Evolutionary conservation across 1,140 invertebrate species (phyloP).

Genomic region (Tetraneura akinire): DNA sequence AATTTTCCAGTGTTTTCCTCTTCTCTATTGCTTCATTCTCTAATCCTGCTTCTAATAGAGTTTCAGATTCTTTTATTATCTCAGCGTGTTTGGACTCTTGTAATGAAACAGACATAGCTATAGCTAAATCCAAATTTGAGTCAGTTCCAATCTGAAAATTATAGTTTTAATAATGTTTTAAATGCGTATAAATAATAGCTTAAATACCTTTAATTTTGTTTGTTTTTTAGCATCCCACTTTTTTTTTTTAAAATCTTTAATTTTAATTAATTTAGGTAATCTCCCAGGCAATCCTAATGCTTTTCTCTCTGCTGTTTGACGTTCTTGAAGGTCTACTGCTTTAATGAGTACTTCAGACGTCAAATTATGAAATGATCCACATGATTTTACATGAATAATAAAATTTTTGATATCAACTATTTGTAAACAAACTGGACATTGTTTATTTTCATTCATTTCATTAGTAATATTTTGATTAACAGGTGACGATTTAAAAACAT

Average conservation of each 20-base stretch:
- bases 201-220: slow-evolving; percentile 26
- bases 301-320: slow-evolving; percentile 60
- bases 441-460: slow-evolving; percentile 30
- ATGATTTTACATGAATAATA: slow-evolving; percentile 60
- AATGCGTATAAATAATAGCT: background rate
- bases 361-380: slow-evolving; percentile 61
- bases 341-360: slow-evolving; percentile 60
- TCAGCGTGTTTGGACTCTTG: slow-evolving; percentile 59
- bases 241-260: slow-evolving; percentile 48
- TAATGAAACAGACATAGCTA: slow-evolving; percentile 62
- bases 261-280: slow-evolving; percentile 51
- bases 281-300: too few relatives aligned
- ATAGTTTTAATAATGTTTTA: background rate
- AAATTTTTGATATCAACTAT: slow-evolving; percentile 43
- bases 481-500: slow-evolving; percentile 13
- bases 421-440: slow-evolving; percentile 53
- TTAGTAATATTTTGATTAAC: background rate
- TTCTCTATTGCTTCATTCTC: slow-evolving; percentile 53
- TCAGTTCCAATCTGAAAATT: slow-evolving; percentile 57
- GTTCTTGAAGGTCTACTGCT: slow-evolving; percentile 60
- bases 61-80: slow-evolving; percentile 57
- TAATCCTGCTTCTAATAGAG: slow-evolving; percentile 54
- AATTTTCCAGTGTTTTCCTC: slow-evolving; percentile 52
- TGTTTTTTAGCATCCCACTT: slow-evolving; percentile 23
- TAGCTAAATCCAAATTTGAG: slow-evolving; percentile 60